Base-by-base conservation (phyloP, 2,888 invertebrate species). In the Agonopterix alstromeriana region DNA sequence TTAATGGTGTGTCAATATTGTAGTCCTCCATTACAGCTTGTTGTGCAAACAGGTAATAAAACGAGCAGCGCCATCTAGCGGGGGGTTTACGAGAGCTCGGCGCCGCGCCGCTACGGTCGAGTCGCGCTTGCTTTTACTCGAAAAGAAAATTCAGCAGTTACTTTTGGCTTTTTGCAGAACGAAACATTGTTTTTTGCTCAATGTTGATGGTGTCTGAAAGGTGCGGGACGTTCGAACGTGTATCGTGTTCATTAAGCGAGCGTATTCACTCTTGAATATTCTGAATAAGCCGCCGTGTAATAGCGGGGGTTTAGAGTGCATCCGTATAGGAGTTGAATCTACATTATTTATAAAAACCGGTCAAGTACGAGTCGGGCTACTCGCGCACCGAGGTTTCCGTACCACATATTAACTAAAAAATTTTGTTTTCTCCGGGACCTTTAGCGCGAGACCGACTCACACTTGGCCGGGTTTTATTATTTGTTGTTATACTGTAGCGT, bases 1-100 rank as follows among this genome's bases (percentile, higher is more conserved):
- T 85, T 88, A 87, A 88, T 86, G 87, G 79, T 86, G 79, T 87
- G 88, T 85, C 88, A 86, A 88, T 88, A 87, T 83, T 85, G 82
- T 77, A 80, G 75, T 75, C 77, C 74, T 81, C 82, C 77, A 82
- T 83, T 84, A 83, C 76, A 73, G 81, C 76, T 77, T 80, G 81
- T 80, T 81, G 82, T 78, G 82, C 78, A 73, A 85, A 81, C 82
- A 64, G 63, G 72, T 77, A 73, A 78, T 86, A 79, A 85, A 82
- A 75, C 74, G 70, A 67, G 65, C 78, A 79, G 57, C 73, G 78
- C 83, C 79, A 85, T 86, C 84, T 83, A 61, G 68, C 67, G 77
- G 76, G 53, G 70, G 66, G 67, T 81, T 84, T 82, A 85, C 67
- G 77, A 74, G 73, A 64, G 52, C 51, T 49, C 53, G 76, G 75